Evolutionary conservation across 1,140 invertebrate species (phyloP), one percentile per base, ranked within the genome.

Genomic region (Bombus picipes): DNA sequence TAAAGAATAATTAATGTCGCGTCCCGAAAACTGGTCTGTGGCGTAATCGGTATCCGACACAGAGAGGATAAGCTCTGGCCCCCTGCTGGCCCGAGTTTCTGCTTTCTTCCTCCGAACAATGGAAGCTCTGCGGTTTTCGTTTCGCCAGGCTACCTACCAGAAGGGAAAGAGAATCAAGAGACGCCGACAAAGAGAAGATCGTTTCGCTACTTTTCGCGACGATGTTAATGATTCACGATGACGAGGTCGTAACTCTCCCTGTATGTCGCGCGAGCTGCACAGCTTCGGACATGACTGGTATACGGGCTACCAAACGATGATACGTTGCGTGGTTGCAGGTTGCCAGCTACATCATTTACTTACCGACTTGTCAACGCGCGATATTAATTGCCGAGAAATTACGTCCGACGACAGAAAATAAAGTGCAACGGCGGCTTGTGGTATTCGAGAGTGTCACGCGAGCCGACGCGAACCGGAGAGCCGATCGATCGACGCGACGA

Each of bases 1-100:
- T 66, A 84, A 89, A 81, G 85, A 89, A 89, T 89, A 89, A 90
- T 90, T 89, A 90, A 90, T 81, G 77, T 76, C 85, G 81, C 81
- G 80, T 87, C 77, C 82, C 75, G 85, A 89, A 78, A 87, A 87
- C 80, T 83, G 88, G 76, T 87, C 85, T 74, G 80, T 59, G 79
- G 65, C 68, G 78, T 87, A 89, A 87, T 89, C 80, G 80, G 39
- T 85, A 65, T 37, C 57, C 57, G 78, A 43, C 57, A 37, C 74
- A 37, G 43, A 53, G 65, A 41, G 81, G 78, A 65, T 15, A 85
- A 37, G 1, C 59, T 72, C 59, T n/a, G 70, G 32, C 41, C 75
- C n/a, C 15, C 76, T 65, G 28, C 13, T 37, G 32, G 4, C 1
- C 37, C 68, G 9, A 0, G 25, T 28, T n/a, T 15, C 13, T 34